These are phyloP conservation scores for Abrostola tripartita DNA, from an alignment of 2,888 invertebrate species.

Conservation along the genomic window DNA sequence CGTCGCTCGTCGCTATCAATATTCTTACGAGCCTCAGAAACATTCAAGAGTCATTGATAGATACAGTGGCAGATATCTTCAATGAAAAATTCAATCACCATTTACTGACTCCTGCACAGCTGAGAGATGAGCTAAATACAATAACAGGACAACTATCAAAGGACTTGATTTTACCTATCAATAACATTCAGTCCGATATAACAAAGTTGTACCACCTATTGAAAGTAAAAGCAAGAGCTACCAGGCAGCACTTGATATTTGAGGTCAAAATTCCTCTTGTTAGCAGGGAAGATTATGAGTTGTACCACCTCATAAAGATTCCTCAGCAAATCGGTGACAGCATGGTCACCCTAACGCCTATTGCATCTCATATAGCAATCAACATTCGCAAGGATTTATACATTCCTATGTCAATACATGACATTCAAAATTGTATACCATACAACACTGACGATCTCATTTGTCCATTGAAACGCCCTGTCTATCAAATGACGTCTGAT, in stretches of 20 bases:
- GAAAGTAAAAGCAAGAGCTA: background rate
- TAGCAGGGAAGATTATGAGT: background rate
- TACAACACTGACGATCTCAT: background rate
- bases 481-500: too few relatives aligned
- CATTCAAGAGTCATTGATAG: background rate
- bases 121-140: conserved; percentile 1
- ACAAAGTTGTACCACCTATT: background rate
- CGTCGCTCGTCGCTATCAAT: background rate
- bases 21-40: background rate
- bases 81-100: conserved; percentile 1
- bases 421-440: background rate
- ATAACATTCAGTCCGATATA: background rate
- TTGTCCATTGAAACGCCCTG: too few relatives aligned
- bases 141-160: conserved; percentile 7
- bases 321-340: background rate
- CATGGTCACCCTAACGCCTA: conserved; percentile 5
- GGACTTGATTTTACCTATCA: conserved; percentile 1
- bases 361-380: background rate
- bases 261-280: conserved; percentile 4
- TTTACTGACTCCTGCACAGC: conserved; percentile 7
- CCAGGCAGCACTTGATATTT: background rate
- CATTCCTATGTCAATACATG: background rate
- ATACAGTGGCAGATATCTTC: conserved; percentile 3
- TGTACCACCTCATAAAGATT: background rate
- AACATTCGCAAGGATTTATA: background rate